Conservation (phyloP, 35 echinoderm and acorn worm species). For the Holothuria glaberrima region DNA sequence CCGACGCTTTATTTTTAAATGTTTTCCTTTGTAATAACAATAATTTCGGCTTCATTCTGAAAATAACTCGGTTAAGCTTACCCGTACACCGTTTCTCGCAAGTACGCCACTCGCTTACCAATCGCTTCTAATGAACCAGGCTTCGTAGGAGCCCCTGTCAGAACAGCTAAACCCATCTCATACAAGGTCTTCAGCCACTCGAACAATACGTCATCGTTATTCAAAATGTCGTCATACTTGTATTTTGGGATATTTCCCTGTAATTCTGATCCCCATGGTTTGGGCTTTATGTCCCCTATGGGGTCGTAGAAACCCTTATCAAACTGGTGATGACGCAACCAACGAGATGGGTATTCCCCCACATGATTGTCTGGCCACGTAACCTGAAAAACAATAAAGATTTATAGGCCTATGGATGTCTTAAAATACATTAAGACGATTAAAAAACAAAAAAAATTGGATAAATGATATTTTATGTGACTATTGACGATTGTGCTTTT, state of each 20-base stretch:
- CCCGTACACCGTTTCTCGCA: constrained; percentile 54
- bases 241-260: constrained; percentile 54
- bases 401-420: too few relatives aligned
- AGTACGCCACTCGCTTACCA: constrained; percentile 47
- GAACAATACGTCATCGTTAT: too few relatives aligned
- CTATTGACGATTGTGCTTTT: too few relatives aligned
- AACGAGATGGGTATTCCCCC: constrained; percentile 31
- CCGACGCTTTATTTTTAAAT: too few relatives aligned
- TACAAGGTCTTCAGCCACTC: constrained; percentile 46
- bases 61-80: too few relatives aligned
- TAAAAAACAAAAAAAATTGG: too few relatives aligned
- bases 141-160: constrained; percentile 44
- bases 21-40: too few relatives aligned
- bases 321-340: constrained; percentile 42
- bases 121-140: constrained; percentile 7
- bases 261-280: constrained; percentile 62
- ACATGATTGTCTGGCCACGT: constrained; percentile 54
- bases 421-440: too few relatives aligned
- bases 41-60: too few relatives aligned
- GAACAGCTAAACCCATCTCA: neutral
- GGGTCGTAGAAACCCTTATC: too few relatives aligned
- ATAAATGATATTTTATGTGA: too few relatives aligned
- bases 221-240: constrained; percentile 47
- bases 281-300: constrained; percentile 1
- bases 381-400: constrained; percentile 3